These are phyloP conservation scores for Papilio helenus DNA, from an alignment of 1,140 invertebrate species.

Conservation along the genomic window DNA sequence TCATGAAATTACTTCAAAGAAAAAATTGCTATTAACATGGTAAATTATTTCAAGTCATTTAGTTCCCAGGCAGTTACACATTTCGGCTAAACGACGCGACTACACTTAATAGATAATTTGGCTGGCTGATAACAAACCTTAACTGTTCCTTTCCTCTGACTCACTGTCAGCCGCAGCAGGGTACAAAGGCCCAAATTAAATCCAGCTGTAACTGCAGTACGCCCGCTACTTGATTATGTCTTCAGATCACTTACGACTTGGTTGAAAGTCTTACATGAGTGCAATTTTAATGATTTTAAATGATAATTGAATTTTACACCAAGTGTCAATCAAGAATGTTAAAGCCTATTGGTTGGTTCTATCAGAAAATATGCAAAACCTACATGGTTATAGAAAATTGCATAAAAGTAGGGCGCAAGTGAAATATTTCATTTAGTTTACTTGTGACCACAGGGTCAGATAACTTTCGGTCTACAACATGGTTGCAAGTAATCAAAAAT, in stretches of 20 bases:
- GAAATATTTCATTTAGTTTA: too few species aligned
- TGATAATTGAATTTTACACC: too few species aligned
- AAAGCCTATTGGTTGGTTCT: too few species aligned
- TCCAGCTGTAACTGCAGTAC: conserved; percentile 63
- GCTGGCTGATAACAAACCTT: conserved; percentile 62
- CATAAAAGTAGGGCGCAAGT: too few species aligned
- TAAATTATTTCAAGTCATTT: not conserved
- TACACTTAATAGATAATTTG: conserved; percentile 55
- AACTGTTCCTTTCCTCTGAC: conserved; percentile 69
- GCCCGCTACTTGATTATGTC: conserved; percentile 41
- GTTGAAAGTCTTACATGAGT: not conserved
- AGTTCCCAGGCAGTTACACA: conserved; percentile 19
- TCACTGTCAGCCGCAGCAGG: conserved; percentile 55
- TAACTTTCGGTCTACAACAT: too few species aligned
- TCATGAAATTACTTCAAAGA: not conserved
- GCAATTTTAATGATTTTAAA: not conserved
- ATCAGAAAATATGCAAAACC: too few species aligned
- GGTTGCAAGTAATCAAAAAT: too few species aligned
- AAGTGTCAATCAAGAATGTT: too few species aligned
- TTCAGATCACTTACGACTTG: conserved; percentile 1
- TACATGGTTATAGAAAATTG: too few species aligned
- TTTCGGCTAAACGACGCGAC: conserved; percentile 31
- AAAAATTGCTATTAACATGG: not conserved
- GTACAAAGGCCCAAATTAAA: conserved; percentile 61
- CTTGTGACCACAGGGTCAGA: too few species aligned